Conservation (phyloP, 2,113 vertebrate genomes). For the Axis porcinus region DNA sequence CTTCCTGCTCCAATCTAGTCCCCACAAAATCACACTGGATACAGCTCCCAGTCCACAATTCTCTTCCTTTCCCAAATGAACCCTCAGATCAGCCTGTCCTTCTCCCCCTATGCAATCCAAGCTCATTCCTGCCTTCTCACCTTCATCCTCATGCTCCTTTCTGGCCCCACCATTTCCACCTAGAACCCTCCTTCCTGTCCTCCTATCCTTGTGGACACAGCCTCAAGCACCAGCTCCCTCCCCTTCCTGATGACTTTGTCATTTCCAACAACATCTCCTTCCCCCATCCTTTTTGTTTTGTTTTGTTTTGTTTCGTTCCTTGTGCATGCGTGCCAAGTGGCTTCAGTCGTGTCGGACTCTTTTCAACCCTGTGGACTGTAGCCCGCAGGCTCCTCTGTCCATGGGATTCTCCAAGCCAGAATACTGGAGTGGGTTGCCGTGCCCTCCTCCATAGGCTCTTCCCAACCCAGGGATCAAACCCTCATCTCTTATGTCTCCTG, state of each 20-base stretch:
- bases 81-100: not conserved
- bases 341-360: not conserved
- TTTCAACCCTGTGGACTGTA: not conserved
- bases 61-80: not conserved
- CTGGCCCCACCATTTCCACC: fast-evolving
- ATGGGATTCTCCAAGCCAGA: not conserved
- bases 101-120: not conserved
- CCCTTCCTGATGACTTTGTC: not conserved
- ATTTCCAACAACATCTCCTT: not conserved
- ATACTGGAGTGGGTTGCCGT: not conserved
- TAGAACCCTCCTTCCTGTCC: no score
- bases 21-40: not conserved
- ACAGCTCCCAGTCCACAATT: not conserved
- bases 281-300: no score
- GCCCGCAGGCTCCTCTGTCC: not conserved
- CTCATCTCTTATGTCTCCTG: not conserved
- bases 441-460: not conserved
- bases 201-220: no score
- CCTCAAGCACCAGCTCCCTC: not conserved
- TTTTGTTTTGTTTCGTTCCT: not conserved
- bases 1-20: not conserved
- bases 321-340: not conserved
- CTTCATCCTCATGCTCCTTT: not conserved
- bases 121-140: not conserved
- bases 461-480: not conserved